A percentile compares a stretch with the other conserved stretches of the same genome.
phyloP scores from a whole-genome alignment of 2,113 vertebrate genomes.

The Hyperoodon ampullatus region DNA sequence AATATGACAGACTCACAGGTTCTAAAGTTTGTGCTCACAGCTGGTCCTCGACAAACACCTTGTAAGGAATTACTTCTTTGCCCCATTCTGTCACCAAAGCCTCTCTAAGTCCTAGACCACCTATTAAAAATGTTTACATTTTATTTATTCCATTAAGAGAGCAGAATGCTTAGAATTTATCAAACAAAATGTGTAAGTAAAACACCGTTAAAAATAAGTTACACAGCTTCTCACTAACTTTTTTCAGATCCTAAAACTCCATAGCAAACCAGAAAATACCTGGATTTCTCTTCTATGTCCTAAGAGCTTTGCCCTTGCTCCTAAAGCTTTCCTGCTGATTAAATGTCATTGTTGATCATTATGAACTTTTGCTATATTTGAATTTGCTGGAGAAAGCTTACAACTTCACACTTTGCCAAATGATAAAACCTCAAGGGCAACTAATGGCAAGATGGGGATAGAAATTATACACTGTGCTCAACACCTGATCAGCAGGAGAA shows the following conservation, averaged over 20 bases:
- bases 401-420: conserved; percentile 2
- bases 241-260: not conserved
- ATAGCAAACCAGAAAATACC: not conserved
- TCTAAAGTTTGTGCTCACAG: not conserved
- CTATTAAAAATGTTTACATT: not conserved
- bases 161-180: not conserved
- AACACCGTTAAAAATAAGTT: not conserved
- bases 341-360: not conserved
- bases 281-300: not conserved
- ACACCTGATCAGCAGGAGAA: not conserved
- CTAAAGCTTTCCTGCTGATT: conserved; percentile 8
- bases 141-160: not conserved
- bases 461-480: not conserved
- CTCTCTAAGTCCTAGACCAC: not conserved
- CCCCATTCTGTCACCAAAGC: not conserved
- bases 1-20: not conserved
- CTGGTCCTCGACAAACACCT: not conserved
- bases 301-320: not conserved
- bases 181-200: conserved; percentile 1
- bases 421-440: not conserved
- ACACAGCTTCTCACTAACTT: not conserved
- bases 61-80: not conserved
- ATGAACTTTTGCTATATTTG: not conserved
- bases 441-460: not conserved
- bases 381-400: conserved; percentile 24